Conservation (phyloP, 1,140 invertebrate genomes). For the Asbolus verrucosus region DNA sequence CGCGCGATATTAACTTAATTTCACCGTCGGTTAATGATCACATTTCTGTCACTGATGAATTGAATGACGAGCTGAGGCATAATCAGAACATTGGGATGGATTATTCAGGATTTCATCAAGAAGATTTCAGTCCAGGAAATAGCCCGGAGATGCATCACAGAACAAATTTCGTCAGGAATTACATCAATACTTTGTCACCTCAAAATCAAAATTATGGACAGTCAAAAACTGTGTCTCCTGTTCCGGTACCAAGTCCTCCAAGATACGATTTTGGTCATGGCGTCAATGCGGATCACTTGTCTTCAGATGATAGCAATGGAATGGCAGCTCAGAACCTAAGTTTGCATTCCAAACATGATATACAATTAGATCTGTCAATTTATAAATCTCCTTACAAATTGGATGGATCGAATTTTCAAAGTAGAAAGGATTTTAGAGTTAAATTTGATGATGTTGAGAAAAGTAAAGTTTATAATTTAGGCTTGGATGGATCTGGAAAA, state of each 20-base stretch:
- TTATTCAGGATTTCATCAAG: constrained; percentile 61
- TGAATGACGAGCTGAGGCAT: constrained; percentile 59
- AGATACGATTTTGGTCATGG: constrained; percentile 60
- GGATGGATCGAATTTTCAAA: constrained; percentile 54
- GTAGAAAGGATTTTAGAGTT: constrained; percentile 53
- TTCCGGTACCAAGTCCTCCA: constrained; percentile 58
- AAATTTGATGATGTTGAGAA: constrained; percentile 52
- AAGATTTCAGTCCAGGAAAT: constrained; percentile 59
- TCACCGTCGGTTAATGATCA: constrained; percentile 63
- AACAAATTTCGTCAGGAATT: constrained; percentile 59
- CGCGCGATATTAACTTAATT: constrained; percentile 62
- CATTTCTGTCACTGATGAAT: constrained; percentile 62
- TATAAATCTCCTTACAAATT: constrained; percentile 60
- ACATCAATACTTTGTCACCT: constrained; percentile 55
- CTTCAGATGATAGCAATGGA: constrained; percentile 61
- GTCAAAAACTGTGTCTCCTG: constrained; percentile 50
- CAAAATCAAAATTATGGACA: constrained; percentile 52
- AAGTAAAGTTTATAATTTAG: constrained; percentile 31
- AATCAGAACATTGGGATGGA: constrained; percentile 58
- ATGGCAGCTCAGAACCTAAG: constrained; percentile 61
- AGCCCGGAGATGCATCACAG: constrained; percentile 56
- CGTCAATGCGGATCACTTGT: constrained; percentile 53
- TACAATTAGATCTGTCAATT: constrained; percentile 60
- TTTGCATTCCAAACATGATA: constrained; percentile 59
- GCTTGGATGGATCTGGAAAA: not conserved